Base-by-base conservation (phyloP, 2,113 vertebrate species). In the Psophia crepitans region DNA sequence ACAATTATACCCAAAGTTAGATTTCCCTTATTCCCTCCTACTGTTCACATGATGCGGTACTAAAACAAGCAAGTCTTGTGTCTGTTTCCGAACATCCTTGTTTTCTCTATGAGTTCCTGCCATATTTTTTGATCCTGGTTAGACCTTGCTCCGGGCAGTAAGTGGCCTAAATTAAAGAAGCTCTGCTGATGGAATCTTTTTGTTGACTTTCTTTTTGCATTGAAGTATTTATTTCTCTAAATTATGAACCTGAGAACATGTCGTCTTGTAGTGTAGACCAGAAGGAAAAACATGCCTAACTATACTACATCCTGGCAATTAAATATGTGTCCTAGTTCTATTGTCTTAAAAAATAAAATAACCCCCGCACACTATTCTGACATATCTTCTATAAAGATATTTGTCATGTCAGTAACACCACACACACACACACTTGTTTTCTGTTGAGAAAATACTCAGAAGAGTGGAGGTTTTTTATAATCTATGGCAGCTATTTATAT, bases 81-180 rank as follows among this genome's bases (percentile, higher is more conserved):
- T 65, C 82, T 80, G 10, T 86, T 78, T 81, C 77, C 92, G 78
- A 94, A 91, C 69, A 93, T 37, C 89, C 92, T 93, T 90, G 75
- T 93, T 94, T 97, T 69, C 43, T 14, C 46, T 92, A 8, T 53
- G 60, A 83, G 64, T 56, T 79, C 86, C 35, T 88, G 87, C 63
- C 4, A 2, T 46, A 76, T 41, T 93, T 97, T 82, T 57, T 95
- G 68, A 95, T 79, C 86, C 68, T 92, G 60, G 76, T 80, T 96
- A 92, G 82, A 92, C 85, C 64, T 68, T 76, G 81, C 88, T 97
- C 35, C 58, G 93, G 93, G 96, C 79, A 84, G 26, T 82, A 93
- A 96, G 78, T 84, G 89, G 77, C 87, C 97, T 97, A 89, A 78
- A 96, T 97, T 93, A 94, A 89, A 92, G 51, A 57, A 71, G 32